A percentile compares a stretch with the other conserved stretches of the same genome.
Evolutionary conservation across 2,888 invertebrate species (phyloP).

Genomic region (Aphidius colemani): DNA sequence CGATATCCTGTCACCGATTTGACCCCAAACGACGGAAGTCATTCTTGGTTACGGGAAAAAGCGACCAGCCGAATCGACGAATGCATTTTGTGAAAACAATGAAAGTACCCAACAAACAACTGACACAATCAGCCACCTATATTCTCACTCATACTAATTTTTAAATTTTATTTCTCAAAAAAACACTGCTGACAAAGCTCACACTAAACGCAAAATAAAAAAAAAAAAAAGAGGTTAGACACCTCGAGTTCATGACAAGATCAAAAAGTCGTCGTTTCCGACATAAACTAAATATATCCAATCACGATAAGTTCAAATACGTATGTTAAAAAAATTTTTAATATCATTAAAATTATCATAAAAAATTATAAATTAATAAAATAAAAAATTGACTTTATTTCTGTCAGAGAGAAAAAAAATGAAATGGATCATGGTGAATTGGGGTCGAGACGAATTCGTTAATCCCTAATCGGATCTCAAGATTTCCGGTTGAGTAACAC

Average conservation of each 20-base stretch:
- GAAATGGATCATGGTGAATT: not conserved
- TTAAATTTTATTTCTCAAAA: not conserved
- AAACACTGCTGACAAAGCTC: too few relatives aligned
- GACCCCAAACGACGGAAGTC: constrained; percentile 56
- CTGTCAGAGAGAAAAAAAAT: not conserved
- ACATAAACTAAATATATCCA: too few relatives aligned
- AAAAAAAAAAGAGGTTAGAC: constrained; percentile 15
- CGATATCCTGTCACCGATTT: constrained; percentile 54
- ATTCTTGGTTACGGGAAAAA: constrained; percentile 48
- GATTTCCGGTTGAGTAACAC: constrained; percentile 22
- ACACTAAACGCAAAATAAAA: too few relatives aligned
- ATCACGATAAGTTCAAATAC: too few relatives aligned
- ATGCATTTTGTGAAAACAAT: constrained; percentile 36
- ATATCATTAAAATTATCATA: not conserved
- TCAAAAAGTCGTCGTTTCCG: constrained; percentile 27
- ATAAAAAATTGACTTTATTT: not conserved
- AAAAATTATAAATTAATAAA: not conserved
- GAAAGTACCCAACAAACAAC: constrained; percentile 10
- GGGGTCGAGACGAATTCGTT: constrained; percentile 6
- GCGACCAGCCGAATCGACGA: constrained; percentile 38
- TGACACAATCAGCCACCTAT: constrained; percentile 18
- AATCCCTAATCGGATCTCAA: constrained; percentile 18
- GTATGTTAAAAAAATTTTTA: too few relatives aligned
- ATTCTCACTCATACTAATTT: constrained; percentile 6
- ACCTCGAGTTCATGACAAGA: constrained; percentile 52